phyloP scores from a whole-genome alignment of 2,113 vertebrate genomes.

The Stigmatopora argus region DNA sequence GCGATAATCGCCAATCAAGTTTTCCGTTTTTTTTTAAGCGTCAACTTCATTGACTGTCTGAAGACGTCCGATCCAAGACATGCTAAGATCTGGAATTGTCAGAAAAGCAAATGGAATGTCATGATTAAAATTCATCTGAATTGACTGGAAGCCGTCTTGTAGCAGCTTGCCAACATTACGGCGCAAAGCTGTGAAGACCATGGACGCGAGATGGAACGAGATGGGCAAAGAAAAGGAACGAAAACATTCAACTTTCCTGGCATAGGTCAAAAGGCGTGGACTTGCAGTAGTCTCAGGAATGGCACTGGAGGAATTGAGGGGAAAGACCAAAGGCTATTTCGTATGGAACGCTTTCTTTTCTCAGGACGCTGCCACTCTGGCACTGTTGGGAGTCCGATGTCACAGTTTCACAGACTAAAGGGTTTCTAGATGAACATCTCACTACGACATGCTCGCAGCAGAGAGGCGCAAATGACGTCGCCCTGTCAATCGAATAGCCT shows the following conservation, averaged over 20 bases:
- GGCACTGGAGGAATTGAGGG: constrained; percentile 45
- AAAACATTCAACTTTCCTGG: constrained; percentile 58
- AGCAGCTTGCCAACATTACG: not conserved
- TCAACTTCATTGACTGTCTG: too few species aligned
- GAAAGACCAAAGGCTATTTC: constrained; percentile 44
- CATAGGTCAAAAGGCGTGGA: constrained; percentile 60
- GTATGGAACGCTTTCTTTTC: constrained; percentile 43
- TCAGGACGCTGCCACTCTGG: constrained; percentile 24
- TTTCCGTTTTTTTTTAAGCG: too few species aligned
- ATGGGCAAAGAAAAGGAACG: constrained; percentile 17
- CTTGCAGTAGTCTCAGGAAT: constrained; percentile 55
- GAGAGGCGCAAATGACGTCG: constrained; percentile 45
- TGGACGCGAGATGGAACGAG: constrained; percentile 43
- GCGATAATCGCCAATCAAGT: too few species aligned
- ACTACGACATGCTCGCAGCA: constrained; percentile 6
- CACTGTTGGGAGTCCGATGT: constrained; percentile 12
- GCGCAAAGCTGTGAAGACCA: constrained; percentile 10
- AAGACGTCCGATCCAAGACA: too few species aligned
- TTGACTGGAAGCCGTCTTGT: too few species aligned
- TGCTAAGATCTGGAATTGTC: too few species aligned
- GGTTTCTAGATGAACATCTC: constrained; percentile 15
- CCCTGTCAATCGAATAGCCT: constrained; percentile 57
- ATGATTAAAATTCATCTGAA: too few species aligned
- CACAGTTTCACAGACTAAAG: constrained; percentile 19
- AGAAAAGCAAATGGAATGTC: too few species aligned